Evolutionary conservation across 2,888 invertebrate species (phyloP).

Genomic region (Acleris laterana): DNA sequence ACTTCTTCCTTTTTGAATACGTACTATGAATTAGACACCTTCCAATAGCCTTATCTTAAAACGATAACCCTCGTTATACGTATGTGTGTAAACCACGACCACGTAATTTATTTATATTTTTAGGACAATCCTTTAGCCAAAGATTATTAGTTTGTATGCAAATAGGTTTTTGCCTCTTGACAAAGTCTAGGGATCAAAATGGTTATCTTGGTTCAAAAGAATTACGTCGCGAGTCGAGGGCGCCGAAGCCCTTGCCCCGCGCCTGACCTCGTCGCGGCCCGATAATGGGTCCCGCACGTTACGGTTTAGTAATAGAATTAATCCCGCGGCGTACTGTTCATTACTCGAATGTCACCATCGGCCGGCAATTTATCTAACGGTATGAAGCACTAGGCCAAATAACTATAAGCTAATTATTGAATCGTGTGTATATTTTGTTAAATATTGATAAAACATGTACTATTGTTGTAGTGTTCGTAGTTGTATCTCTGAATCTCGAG

Average conservation of each 20-base stretch:
- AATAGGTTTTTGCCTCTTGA: no score
- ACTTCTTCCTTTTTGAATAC: no score
- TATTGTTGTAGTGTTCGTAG: slow-evolving; percentile 70
- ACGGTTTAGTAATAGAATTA: not conserved
- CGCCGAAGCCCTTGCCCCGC: not conserved
- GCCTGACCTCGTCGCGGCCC: not conserved
- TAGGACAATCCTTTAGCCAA: no score
- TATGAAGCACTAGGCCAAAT: slow-evolving; percentile 42
- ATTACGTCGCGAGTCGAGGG: not conserved
- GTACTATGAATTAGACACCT: no score
- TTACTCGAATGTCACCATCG: slow-evolving; percentile 3
- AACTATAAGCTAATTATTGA: slow-evolving; percentile 48
- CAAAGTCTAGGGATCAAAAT: no score
- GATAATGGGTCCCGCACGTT: not conserved
- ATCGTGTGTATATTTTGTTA: slow-evolving; percentile 77
- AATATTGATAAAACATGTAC: slow-evolving; percentile 71
- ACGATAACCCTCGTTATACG: no score
- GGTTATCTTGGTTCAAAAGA: no score
- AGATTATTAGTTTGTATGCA: no score
- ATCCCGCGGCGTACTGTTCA: slow-evolving; percentile 16
- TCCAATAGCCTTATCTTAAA: no score
- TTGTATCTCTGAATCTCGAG: slow-evolving; percentile 77
- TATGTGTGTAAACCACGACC: no score
- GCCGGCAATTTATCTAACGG: slow-evolving; percentile 12
- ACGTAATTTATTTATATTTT: no score